Conservation (phyloP, 2,113 vertebrate species). For the Oceanites oceanicus region DNA sequence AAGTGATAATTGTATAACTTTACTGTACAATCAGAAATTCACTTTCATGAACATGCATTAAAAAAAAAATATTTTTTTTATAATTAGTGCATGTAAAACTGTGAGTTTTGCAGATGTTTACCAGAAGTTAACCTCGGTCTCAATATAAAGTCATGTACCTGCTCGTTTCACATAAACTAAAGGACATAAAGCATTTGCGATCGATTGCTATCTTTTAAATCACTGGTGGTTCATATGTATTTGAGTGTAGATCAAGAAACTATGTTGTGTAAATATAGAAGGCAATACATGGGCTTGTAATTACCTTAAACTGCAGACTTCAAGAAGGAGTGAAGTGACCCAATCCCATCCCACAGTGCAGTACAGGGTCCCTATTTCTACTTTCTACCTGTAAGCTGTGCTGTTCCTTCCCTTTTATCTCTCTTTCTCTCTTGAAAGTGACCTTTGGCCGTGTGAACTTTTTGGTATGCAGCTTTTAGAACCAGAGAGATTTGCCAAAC, state of each 20-base stretch:
- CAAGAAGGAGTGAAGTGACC: neutral
- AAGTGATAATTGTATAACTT: neutral
- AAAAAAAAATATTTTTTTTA: neutral
- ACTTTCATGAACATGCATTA: neutral
- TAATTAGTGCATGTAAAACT: neutral
- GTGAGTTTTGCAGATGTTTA: neutral
- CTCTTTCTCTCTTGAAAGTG: neutral
- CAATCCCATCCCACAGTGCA: neutral
- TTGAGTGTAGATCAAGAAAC: neutral
- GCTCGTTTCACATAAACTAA: neutral
- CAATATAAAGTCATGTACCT: neutral
- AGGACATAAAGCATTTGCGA: neutral
- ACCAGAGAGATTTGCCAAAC: neutral
- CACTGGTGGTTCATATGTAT: neutral
- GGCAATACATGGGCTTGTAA: neutral
- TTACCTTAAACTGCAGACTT: neutral
- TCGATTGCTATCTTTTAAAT: neutral
- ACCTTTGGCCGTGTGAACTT: neutral
- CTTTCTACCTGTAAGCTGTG: neutral
- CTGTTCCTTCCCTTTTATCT: neutral
- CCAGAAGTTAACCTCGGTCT: neutral
- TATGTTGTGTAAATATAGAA: accelerated
- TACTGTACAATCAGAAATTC: neutral
- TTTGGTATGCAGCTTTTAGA: neutral
- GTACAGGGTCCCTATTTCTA: neutral